phyloP scores from a whole-genome alignment of 2,113 vertebrate species.

The Cyprinodon tularosa region DNA sequence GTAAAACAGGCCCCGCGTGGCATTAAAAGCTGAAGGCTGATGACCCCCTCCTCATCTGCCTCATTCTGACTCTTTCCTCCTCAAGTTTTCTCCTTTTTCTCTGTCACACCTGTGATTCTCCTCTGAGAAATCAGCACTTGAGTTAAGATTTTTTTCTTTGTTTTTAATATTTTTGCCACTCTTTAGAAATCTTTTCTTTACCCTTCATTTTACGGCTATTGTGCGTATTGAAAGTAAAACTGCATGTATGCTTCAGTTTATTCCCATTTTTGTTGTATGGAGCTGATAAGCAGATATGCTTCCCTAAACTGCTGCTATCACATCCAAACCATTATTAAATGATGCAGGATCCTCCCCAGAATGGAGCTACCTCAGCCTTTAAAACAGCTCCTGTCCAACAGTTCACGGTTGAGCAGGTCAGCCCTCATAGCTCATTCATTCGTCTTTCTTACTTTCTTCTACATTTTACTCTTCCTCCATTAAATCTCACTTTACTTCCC shows the following conservation, averaged over 20 bases:
- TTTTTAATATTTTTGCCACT: constrained; percentile 33
- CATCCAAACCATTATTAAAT: background rate
- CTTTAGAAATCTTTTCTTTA: constrained; percentile 3
- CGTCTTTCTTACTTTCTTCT: constrained; percentile 30
- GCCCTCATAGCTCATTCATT: constrained; percentile 16
- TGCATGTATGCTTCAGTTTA: constrained; percentile 3
- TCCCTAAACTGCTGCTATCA: background rate
- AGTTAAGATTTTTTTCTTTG: constrained; percentile 31
- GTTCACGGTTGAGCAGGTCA: background rate
- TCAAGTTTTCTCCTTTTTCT: constrained; percentile 39
- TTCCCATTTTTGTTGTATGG: background rate
- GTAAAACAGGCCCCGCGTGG: constrained; percentile 77
- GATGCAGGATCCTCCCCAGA: background rate
- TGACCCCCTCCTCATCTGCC: constrained; percentile 24
- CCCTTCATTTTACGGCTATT: constrained; percentile 1
- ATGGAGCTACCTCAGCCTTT: background rate
- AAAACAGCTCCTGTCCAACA: background rate
- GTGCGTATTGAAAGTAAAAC: background rate
- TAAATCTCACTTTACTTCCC: constrained; percentile 15
- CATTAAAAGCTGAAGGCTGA: constrained; percentile 78
- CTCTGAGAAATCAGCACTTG: constrained; percentile 46
- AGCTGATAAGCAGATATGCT: constrained; percentile 1
- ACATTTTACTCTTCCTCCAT: constrained; percentile 32
- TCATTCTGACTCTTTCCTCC: constrained; percentile 31
- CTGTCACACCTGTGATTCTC: constrained; percentile 69